Evolutionary conservation across 2,113 vertebrate species (phyloP), one percentile per base, ranked within the genome.

Genomic region (Lycaon pictus): DNA sequence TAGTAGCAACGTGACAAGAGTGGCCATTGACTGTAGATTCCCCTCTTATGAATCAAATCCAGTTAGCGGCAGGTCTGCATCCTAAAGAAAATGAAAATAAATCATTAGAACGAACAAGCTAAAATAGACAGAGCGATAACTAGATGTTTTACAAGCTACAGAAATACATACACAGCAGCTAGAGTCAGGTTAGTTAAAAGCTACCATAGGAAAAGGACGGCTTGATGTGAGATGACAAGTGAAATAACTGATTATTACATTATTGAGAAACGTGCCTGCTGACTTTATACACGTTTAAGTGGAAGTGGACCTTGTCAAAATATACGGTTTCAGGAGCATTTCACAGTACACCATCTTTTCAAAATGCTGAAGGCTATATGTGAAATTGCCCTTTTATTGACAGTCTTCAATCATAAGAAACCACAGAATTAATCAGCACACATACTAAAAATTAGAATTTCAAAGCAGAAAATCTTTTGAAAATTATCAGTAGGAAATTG

Each of bases 31-130:
- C 98, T 97, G 98, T 97, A 98, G 99, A 98, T 98, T 98, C 97
- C 97, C 98, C 97, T 98, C 98, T 98, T 98, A 99, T 98, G 99
- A 99, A 99, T 99, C 99, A 99, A 98, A 98, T 98, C 99, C 98
- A 98, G 98, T 98, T 98, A 99, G 98, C 98, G 93, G 98, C 93
- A 96, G 98, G 98, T 99, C 98, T 99, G 98, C 99, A 98, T 98
- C 99, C 99, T 99, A 99, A 98, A 99, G 98, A 98, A 99, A 99
- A 99, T 98, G 98, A 99, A 98, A 99, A 99, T 98, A 99, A 99
- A 99, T 99, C 98, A 99, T 99, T 99, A 99, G 98, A 97, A 97
- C 87, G 96, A 98, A 98, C 96, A 96, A 98, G 90, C 96, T 97
- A 97, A 98, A 98, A 98, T 98, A 98, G 98, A 95, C 95, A 98